These are phyloP conservation scores for Pterostichus madidus DNA, from an alignment of 2,888 invertebrate genomes.

Conservation along the genomic window DNA sequence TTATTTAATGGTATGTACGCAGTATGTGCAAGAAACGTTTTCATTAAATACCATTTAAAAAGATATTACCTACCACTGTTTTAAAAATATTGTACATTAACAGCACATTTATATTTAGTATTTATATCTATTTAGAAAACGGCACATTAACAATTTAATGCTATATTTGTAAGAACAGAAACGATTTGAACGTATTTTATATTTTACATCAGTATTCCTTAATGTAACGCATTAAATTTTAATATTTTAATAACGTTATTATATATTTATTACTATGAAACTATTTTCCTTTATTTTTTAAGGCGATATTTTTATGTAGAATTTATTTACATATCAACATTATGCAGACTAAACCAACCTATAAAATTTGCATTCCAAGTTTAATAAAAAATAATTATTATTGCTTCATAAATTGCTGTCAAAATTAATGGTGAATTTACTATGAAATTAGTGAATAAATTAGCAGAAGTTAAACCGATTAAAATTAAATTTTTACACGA, in stretches of 20 bases:
- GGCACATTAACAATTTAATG: not conserved
- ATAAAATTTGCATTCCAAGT: not conserved
- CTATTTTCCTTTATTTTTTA: not conserved
- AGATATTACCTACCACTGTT: constrained; percentile 27
- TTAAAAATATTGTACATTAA: constrained; percentile 16
- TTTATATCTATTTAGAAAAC: not conserved
- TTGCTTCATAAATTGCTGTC: not conserved
- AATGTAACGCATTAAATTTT: constrained; percentile 8
- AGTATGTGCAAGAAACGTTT: constrained; percentile 23
- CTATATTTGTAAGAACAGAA: constrained; percentile 16
- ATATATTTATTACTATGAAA: not conserved
- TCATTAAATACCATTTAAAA: constrained; percentile 52
- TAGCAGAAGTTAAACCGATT: no score
- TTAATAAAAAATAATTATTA: constrained; percentile 8
- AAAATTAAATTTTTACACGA: no score
- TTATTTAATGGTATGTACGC: constrained; percentile 21
- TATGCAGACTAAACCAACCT: not conserved
- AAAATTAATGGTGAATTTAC: no score
- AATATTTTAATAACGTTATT: constrained; percentile 39
- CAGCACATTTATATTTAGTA: constrained; percentile 3
- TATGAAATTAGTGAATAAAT: no score
- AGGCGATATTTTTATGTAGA: constrained; percentile 9
- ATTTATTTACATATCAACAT: constrained; percentile 12
- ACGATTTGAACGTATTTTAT: not conserved
- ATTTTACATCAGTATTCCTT: not conserved